A percentile compares a stretch with the other conserved stretches of the same genome.
These are phyloP conservation scores for Blastobasis adustella DNA, from an alignment of 2,888 invertebrate genomes.

Conservation along the genomic window DNA sequence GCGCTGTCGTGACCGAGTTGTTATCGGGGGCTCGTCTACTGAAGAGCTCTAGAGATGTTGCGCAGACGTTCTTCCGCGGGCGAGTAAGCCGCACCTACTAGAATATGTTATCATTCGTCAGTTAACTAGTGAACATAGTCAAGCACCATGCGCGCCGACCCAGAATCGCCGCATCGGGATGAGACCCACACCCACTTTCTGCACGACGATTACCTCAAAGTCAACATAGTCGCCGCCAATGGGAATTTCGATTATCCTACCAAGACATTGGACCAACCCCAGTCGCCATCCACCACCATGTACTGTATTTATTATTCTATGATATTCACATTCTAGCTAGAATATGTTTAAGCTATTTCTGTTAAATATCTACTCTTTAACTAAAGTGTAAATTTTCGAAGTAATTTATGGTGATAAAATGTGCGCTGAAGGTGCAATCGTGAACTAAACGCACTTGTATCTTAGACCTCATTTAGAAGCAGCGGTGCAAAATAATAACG, in stretches of 20 bases:
- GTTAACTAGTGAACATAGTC: too few relatives aligned
- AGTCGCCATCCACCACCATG: constrained; percentile 45
- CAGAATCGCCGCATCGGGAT: constrained; percentile 54
- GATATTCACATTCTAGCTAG: too few relatives aligned
- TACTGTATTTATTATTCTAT: constrained; percentile 29
- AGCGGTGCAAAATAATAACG: constrained; percentile 21
- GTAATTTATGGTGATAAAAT: too few relatives aligned
- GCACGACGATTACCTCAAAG: constrained; percentile 68
- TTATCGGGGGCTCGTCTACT: constrained; percentile 71
- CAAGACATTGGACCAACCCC: constrained; percentile 63
- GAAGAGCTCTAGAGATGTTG: constrained; percentile 43
- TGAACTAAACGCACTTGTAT: too few relatives aligned
- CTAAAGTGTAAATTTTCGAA: too few relatives aligned
- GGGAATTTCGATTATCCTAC: constrained; percentile 63
- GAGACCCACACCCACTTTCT: constrained; percentile 63
- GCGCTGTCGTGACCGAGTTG: constrained; percentile 68
- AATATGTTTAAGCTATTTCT: too few relatives aligned
- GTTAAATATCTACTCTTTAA: too few relatives aligned
- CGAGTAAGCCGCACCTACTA: constrained; percentile 42
- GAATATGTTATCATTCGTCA: not conserved
- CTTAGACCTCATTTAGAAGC: too few relatives aligned
- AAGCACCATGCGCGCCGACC: too few relatives aligned
- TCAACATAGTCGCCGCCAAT: constrained; percentile 54
- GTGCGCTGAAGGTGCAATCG: too few relatives aligned
- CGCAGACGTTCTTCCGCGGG: constrained; percentile 38